These are phyloP conservation scores for Dasyprocta punctata DNA, from an alignment of 2,113 vertebrate species.

Conservation along the genomic window DNA sequence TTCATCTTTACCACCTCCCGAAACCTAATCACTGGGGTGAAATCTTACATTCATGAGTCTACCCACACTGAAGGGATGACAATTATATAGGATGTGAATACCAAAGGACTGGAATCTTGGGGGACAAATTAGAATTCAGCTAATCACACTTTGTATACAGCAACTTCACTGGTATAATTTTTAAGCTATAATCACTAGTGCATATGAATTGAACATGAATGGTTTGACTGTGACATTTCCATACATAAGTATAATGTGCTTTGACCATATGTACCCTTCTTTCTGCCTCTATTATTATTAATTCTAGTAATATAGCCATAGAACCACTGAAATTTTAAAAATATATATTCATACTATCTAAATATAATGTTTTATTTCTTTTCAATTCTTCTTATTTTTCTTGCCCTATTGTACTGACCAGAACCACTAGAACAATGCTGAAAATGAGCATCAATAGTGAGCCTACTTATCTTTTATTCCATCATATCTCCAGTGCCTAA, in stretches of 20 bases:
- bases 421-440: neutral
- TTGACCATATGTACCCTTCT: neutral
- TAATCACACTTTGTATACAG: neutral
- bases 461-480: neutral
- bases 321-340: neutral
- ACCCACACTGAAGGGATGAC: neutral
- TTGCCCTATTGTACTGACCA: neutral
- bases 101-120: neutral
- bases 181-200: neutral
- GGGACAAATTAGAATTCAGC: constrained; percentile 12
- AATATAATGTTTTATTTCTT: constrained; percentile 30
- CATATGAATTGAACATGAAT: neutral
- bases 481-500: neutral
- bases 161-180: neutral
- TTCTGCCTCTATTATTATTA: neutral
- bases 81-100: neutral
- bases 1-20: neutral
- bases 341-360: neutral
- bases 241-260: neutral
- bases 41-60: neutral
- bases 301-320: constrained; percentile 17
- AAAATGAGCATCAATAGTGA: neutral
- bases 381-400: neutral
- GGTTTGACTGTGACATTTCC: neutral
- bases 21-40: neutral